A percentile compares a stretch with the other conserved stretches of the same genome.
Evolutionary conservation across 2,113 vertebrate genomes (phyloP).

Genomic region (Eudyptes chrysolophus): DNA sequence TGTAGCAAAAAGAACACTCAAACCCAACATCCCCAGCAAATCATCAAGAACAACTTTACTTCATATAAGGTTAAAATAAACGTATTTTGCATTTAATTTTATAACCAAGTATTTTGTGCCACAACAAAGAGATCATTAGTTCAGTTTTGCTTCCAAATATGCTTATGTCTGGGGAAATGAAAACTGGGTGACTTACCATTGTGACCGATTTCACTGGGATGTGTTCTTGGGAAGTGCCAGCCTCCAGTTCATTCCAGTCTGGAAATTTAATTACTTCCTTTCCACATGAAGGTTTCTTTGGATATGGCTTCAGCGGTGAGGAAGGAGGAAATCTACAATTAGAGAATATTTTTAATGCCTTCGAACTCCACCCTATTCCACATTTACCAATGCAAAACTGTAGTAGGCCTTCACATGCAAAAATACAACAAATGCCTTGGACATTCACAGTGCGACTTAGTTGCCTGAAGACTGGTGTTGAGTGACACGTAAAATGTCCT

Average conservation of each 20-base stretch:
- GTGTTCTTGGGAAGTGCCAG: conserved; percentile 59
- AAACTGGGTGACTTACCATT: conserved; percentile 65
- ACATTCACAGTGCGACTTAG: not conserved
- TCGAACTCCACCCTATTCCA: not conserved
- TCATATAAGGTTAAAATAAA: not conserved
- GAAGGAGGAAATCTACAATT: conserved; percentile 83
- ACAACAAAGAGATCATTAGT: not conserved
- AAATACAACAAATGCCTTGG: not conserved
- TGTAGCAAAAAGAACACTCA: not conserved
- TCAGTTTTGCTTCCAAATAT: not conserved
- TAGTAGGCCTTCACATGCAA: not conserved
- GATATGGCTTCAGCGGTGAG: conserved; percentile 83
- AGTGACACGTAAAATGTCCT: not conserved
- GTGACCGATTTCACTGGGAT: conserved; percentile 71
- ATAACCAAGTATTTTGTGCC: not conserved
- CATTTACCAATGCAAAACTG: not conserved
- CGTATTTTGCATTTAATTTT: not conserved
- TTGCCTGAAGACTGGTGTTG: not conserved
- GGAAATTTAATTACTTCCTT: conserved; percentile 76
- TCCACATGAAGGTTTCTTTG: conserved; percentile 66
- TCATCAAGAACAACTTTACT: not conserved
- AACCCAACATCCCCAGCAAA: not conserved
- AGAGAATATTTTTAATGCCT: conserved; percentile 20
- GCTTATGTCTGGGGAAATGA: not conserved
- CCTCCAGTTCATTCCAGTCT: conserved; percentile 70